phyloP scores from a whole-genome alignment of 2,888 invertebrate genomes.

The Cosmopolites sordidus region DNA sequence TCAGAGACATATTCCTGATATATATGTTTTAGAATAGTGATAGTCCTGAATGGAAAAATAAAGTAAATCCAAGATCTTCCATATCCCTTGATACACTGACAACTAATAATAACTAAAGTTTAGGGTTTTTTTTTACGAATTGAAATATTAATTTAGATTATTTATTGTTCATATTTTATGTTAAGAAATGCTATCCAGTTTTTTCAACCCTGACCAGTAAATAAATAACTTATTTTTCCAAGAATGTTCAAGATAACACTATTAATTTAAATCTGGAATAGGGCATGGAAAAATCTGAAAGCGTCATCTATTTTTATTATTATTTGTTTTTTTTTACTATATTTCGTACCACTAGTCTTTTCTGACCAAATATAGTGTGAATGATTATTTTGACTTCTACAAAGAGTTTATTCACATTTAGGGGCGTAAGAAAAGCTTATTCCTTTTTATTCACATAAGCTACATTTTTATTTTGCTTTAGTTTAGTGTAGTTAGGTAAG shows the following conservation, averaged over 20 bases:
- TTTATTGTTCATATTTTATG: conserved; percentile 3
- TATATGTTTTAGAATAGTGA: conserved; percentile 4
- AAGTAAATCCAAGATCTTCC: conserved; percentile 23
- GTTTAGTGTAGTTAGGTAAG: too few species aligned
- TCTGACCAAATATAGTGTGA: conserved; percentile 23
- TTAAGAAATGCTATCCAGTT: conserved; percentile 13
- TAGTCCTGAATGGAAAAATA: conserved; percentile 7
- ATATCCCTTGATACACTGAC: conserved; percentile 7
- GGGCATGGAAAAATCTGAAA: conserved; percentile 7
- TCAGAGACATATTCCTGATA: neutral
- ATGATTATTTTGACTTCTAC: conserved; percentile 6
- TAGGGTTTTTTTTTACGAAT: conserved; percentile 1
- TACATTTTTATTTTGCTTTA: conserved; percentile 8
- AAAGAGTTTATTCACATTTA: conserved; percentile 10
- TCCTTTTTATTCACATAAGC: neutral
- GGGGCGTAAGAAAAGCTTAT: conserved; percentile 11
- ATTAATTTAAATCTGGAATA: too few species aligned
- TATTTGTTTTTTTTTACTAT: conserved; percentile 8
- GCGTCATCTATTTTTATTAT: conserved; percentile 9
- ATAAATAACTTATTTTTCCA: too few species aligned
- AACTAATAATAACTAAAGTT: conserved; percentile 3
- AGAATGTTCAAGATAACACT: too few species aligned
- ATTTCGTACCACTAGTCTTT: conserved; percentile 18
- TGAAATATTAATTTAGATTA: conserved; percentile 11
- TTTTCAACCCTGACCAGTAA: conserved; percentile 4